Percentiles rank a stretch among this genome's conserved stretches.
phyloP scores from a whole-genome alignment of 2,113 vertebrate species.

The Lophochroa leadbeateri region DNA sequence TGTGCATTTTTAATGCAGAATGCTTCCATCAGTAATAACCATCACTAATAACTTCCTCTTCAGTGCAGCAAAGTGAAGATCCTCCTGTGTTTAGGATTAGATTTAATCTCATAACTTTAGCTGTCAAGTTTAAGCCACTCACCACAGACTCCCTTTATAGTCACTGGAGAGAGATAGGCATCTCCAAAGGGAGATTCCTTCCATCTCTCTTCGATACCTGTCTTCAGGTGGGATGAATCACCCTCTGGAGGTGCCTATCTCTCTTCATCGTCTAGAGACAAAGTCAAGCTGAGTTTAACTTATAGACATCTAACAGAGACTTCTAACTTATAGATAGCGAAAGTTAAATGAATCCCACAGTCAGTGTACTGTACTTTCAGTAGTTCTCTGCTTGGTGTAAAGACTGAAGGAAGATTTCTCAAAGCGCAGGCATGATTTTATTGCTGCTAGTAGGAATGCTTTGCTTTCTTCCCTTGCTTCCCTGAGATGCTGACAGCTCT shows the following conservation, averaged over 20 bases:
- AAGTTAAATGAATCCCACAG: conserved; percentile 23
- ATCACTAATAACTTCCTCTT: background rate
- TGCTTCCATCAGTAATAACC: background rate
- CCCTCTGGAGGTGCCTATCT: background rate
- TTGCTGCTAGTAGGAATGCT: conserved; percentile 42
- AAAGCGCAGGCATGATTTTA: conserved; percentile 31
- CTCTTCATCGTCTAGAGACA: background rate
- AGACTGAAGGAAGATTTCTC: conserved; percentile 53
- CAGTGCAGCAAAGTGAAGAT: background rate
- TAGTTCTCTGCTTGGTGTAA: conserved; percentile 24
- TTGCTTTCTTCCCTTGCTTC: conserved; percentile 47
- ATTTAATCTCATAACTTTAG: background rate
- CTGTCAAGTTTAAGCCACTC: conserved; percentile 11
- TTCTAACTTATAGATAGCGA: background rate
- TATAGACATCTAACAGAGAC: background rate
- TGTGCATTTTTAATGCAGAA: background rate
- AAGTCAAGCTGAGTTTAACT: background rate
- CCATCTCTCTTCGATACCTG: background rate
- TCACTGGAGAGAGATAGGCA: background rate
- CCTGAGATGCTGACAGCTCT: conserved; percentile 55
- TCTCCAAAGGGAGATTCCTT: background rate
- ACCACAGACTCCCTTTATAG: background rate
- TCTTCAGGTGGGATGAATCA: background rate
- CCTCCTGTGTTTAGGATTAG: background rate
- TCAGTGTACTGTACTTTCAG: background rate